Evolutionary conservation across 2,797 vertebrate species (phyloP), one percentile per base, ranked within the genome.

Genomic region (Sebastes steindachneri): DNA sequence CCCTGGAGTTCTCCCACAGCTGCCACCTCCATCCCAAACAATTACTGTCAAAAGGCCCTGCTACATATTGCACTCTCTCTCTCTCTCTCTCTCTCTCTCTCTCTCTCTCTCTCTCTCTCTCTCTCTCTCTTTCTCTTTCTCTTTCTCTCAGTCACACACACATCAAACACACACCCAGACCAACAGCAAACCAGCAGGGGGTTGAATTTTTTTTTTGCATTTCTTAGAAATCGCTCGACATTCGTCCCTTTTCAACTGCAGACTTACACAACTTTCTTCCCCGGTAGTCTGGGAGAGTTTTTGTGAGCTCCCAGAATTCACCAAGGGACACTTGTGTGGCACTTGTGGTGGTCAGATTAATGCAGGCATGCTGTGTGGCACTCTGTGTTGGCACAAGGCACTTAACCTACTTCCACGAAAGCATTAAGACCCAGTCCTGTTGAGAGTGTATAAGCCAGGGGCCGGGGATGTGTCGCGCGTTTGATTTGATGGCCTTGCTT

Each of bases 31-130:
- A 85, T 90, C 75, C 69, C 66, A 71, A 75, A 80, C 75, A 87
- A 91, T 93, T 90, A 92, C 77, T 83, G 88, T 91, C 87, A 90
- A 85, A 81, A 81, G 48, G 45, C 29, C 7, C 9, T 2, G 14
- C 68, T 66, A 71, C 53, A 75, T 77, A 68, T 72, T 72, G 33
- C 73, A 63, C 45, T 28, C 54, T 57, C 12, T 51, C 28, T 68
- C 66, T 31, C 26, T 45, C 2, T 41, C 41, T 45, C 14, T 45
- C 5, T 66, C 45, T 28, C 6, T 57, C 7, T 66, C 28, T 68
- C 2, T 66, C 23, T 48, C 29, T 37, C 21, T 7, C 66, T 31
- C 21, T 41, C 23, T 48, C 28, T 35, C n/a, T 7, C 66, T 31
- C 26, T 37, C 33, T 35, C 8, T 33, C 31, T 33, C 35, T 37